Percentiles rank a stretch among this genome's conserved stretches.
Conservation (phyloP, 2,113 vertebrate genomes). For the Typhlomys cinereus region DNA sequence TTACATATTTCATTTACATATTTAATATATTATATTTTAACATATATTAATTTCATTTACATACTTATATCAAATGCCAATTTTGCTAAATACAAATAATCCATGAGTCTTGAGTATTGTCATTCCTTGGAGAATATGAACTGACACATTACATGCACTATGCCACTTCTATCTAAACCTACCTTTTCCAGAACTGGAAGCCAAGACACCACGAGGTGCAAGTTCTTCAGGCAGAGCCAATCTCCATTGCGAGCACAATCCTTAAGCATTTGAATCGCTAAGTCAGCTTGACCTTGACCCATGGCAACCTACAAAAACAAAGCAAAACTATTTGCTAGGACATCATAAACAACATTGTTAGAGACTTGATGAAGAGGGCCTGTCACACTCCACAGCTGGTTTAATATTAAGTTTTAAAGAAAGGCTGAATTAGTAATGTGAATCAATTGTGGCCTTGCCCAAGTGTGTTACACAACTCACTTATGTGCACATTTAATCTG, state of each 20-base stretch:
- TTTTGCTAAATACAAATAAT: neutral
- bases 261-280: slow-evolving; percentile 93
- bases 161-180: slow-evolving; percentile 47
- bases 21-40: slow-evolving; percentile 6
- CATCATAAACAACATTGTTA: neutral
- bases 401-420: slow-evolving; percentile 13
- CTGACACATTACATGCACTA: neutral
- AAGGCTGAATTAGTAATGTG: neutral
- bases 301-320: slow-evolving; percentile 91
- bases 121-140: neutral
- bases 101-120: neutral
- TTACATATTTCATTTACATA: no score
- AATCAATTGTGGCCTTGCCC: neutral
- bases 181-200: slow-evolving; percentile 97
- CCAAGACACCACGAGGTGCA: slow-evolving; percentile 97
- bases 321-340: neutral
- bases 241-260: slow-evolving; percentile 93
- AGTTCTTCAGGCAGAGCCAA: slow-evolving; percentile 98
- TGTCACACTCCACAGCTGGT: neutral
- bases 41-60: neutral
- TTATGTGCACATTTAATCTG: neutral
- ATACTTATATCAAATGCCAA: neutral
- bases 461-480: neutral
- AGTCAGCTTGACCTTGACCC: slow-evolving; percentile 98
- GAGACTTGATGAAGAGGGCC: neutral